Evolutionary conservation across 2,113 vertebrate genomes (phyloP).

Genomic region (Anarhynchus alexandrinus): DNA sequence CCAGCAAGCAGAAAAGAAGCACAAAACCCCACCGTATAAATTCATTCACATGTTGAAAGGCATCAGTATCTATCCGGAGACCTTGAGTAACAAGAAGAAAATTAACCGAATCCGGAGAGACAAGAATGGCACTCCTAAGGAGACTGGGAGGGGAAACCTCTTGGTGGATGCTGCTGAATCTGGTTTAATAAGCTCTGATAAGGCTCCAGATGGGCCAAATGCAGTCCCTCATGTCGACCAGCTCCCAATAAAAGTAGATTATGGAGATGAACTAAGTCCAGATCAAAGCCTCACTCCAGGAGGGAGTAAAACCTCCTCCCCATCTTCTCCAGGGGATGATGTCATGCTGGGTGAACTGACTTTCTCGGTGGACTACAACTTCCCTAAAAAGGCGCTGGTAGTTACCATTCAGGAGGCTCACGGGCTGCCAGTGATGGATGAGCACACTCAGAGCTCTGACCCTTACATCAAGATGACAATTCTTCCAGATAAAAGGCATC

Average conservation of each 20-base stretch:
- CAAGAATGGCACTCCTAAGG: constrained; percentile 55
- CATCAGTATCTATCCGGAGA: constrained; percentile 96
- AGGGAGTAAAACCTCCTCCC: constrained; percentile 81
- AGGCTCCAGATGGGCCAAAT: neutral
- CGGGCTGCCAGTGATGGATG: constrained; percentile 88
- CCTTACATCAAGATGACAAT: constrained; percentile 98
- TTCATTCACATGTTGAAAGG: constrained; percentile 99
- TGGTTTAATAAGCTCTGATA: constrained; percentile 65
- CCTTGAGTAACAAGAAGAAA: constrained; percentile 90
- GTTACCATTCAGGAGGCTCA: constrained; percentile 93
- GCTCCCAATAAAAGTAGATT: constrained; percentile 82
- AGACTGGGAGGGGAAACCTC: constrained; percentile 63
- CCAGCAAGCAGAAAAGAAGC: constrained; percentile 82
- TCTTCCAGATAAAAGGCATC: constrained; percentile 93
- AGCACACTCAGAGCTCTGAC: constrained; percentile 87
- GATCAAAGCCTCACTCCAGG: constrained; percentile 83
- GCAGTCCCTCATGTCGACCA: constrained; percentile 67
- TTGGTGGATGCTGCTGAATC: constrained; percentile 79
- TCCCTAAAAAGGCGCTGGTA: constrained; percentile 95
- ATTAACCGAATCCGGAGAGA: constrained; percentile 78
- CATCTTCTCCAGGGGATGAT: constrained; percentile 82
- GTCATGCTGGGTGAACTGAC: constrained; percentile 82
- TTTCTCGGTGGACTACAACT: constrained; percentile 96
- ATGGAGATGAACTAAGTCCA: constrained; percentile 81
- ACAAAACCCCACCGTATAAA: constrained; percentile 88